Percentiles rank a stretch among this genome's conserved stretches.
These are phyloP conservation scores for Leucoraja ocellata DNA, from an alignment of 2,797 vertebrate species.

Conservation along the genomic window DNA sequence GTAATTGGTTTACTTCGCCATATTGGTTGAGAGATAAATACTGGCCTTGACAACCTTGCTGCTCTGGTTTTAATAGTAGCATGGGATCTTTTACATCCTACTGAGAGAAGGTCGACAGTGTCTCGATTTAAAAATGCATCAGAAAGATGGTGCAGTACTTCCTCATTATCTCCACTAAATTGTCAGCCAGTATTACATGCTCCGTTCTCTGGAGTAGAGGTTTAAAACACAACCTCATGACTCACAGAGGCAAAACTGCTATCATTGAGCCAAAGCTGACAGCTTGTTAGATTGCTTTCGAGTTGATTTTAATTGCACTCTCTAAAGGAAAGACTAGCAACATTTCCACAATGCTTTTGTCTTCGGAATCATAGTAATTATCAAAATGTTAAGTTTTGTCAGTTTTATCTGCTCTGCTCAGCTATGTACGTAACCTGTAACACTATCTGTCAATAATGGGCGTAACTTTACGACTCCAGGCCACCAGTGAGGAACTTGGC, in stretches of 20 bases:
- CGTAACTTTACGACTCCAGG: not conserved
- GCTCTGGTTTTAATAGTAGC: not conserved
- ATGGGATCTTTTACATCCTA: not conserved
- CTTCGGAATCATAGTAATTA: not conserved
- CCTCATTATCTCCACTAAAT: slow-evolving; percentile 10
- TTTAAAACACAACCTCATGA: slow-evolving; percentile 2
- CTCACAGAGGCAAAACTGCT: not conserved
- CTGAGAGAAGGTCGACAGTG: not conserved
- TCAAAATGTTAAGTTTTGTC: slow-evolving; percentile 1
- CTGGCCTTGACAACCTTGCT: not conserved
- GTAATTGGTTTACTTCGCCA: not conserved
- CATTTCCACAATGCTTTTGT: not conserved
- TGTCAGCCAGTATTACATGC: not conserved
- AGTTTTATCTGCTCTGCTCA: not conserved
- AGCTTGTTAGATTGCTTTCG: slow-evolving; percentile 16
- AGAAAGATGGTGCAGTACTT: not conserved
- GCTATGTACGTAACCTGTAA: not conserved
- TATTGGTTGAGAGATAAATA: not conserved
- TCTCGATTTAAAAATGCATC: not conserved
- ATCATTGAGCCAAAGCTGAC: slow-evolving; percentile 24
- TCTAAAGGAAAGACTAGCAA: not conserved
- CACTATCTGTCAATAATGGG: not conserved
- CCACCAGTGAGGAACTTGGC: not conserved
- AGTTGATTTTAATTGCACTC: slow-evolving; percentile 23
- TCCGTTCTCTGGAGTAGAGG: not conserved